Percentiles rank a stretch among this genome's conserved stretches.
These are phyloP conservation scores for Carlito syrichta DNA, from an alignment of 2,113 vertebrate genomes.

Conservation along the genomic window DNA sequence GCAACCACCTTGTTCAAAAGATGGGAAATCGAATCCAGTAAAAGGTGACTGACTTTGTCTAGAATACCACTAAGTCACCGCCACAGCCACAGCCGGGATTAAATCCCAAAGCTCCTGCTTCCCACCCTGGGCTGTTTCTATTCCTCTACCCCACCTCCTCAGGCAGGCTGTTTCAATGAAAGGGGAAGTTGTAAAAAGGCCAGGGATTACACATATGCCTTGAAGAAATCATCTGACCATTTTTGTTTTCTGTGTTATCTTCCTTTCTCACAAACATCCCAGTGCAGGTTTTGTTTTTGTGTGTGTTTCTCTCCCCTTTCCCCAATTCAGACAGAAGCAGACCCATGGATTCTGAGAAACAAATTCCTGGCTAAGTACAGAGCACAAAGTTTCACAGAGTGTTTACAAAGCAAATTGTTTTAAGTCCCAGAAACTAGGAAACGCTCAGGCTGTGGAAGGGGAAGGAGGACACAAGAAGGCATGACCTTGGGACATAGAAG, in stretches of 20 bases:
- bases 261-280: not conserved
- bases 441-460: not conserved
- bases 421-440: not conserved
- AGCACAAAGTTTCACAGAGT: not conserved
- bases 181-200: not conserved
- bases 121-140: not conserved
- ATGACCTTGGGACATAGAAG: not conserved
- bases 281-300: not conserved
- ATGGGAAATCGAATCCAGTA: not conserved
- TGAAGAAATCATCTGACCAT: not conserved
- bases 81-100: not conserved
- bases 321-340: not conserved
- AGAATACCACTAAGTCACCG: not conserved
- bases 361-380: not conserved
- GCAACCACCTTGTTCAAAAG: not conserved
- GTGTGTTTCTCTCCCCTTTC: not conserved
- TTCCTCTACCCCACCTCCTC: not conserved
- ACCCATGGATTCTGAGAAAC: not conserved
- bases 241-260: not conserved
- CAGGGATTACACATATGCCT: too few species aligned
- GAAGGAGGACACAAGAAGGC: not conserved
- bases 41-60: not conserved
- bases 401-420: not conserved
- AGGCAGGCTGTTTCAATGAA: rapidly evolving
- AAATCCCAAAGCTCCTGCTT: not conserved